phyloP scores from a whole-genome alignment of 2,113 vertebrate species.

The Dermatemys mawii region DNA sequence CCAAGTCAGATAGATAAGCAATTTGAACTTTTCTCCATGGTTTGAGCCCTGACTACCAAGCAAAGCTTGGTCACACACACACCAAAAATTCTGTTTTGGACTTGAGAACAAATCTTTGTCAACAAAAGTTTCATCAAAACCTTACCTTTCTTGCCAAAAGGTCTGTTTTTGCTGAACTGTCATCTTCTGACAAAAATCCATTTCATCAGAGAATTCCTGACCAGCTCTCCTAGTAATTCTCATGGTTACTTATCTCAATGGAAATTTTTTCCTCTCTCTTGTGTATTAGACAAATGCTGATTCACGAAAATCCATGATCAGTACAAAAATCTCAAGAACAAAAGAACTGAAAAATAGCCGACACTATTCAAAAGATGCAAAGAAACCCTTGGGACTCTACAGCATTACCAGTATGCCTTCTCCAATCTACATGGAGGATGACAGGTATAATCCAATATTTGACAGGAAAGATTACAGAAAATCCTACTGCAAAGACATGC shows the following conservation, averaged over 20 bases:
- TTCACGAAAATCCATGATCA: constrained; percentile 51
- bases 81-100: background rate
- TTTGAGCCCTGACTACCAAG: background rate
- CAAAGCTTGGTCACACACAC: background rate
- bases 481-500: constrained; percentile 22
- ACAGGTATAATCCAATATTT: constrained; percentile 48
- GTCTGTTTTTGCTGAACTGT: background rate
- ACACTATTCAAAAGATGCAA: constrained; percentile 47
- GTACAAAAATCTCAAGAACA: constrained; percentile 55
- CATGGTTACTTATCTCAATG: constrained; percentile 1
- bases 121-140: background rate
- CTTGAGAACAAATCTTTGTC: background rate
- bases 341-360: constrained; percentile 33
- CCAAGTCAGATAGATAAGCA: background rate
- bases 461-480: constrained; percentile 51
- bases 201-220: background rate
- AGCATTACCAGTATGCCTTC: constrained; percentile 34
- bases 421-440: constrained; percentile 33
- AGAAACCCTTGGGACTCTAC: constrained; percentile 39
- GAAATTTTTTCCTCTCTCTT: background rate
- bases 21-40: background rate
- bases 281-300: constrained; percentile 32
- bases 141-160: background rate
- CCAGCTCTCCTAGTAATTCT: constrained; percentile 20
- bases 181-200: background rate